Evolutionary conservation across 1,140 invertebrate genomes (phyloP).

Genomic region (Vollenhovia emeryi): DNA sequence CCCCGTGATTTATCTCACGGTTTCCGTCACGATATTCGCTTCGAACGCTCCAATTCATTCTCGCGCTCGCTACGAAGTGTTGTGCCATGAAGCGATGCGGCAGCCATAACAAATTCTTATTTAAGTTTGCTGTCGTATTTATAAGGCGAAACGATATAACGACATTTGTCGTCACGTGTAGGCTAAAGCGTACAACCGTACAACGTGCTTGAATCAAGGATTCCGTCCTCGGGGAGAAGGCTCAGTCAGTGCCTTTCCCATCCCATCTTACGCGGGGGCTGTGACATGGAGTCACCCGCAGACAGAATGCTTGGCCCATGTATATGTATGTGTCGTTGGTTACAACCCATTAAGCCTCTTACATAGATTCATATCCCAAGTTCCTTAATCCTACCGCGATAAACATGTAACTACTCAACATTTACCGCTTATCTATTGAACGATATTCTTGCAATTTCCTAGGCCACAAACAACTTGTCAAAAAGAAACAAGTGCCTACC

Average conservation of each 20-base stretch:
- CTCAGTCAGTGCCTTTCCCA: conserved; percentile 22
- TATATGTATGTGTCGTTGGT: neutral
- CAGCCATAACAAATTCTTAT: neutral
- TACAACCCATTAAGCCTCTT: conserved; percentile 31
- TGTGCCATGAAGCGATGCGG: neutral
- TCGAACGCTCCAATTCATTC: neutral
- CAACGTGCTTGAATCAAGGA: neutral
- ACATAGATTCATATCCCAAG: conserved; percentile 2
- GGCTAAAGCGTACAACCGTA: neutral
- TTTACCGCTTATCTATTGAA: neutral
- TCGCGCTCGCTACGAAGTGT: neutral
- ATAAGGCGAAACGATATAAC: neutral
- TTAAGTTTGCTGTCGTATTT: neutral
- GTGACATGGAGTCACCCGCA: neutral
- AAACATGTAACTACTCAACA: neutral
- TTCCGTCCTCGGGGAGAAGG: neutral
- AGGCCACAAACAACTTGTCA: neutral
- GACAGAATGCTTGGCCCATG: neutral
- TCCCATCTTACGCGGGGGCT: neutral
- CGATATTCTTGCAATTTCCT: neutral
- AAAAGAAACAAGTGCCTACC: neutral
- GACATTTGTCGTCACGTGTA: neutral
- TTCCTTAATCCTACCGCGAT: conserved; percentile 4
- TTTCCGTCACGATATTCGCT: neutral
- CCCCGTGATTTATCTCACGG: neutral